Conservation (phyloP, 2,888 invertebrate genomes). For the Stenodera caucasica region DNA sequence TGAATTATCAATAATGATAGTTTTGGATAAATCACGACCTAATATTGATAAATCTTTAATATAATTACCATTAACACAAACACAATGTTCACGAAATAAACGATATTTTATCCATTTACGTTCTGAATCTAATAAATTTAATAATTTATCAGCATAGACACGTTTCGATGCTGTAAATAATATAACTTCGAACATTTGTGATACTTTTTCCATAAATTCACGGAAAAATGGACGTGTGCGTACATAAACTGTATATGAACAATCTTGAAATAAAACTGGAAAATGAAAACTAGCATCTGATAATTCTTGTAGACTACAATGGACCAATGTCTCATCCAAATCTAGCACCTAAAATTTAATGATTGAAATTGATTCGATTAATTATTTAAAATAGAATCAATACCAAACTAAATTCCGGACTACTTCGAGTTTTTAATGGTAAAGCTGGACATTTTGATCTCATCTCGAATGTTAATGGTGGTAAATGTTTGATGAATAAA, state of each 20-base stretch:
- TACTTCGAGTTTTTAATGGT: slow-evolving; percentile 88
- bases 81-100: slow-evolving; percentile 93
- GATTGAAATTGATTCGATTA: too few species aligned
- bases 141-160: slow-evolving; percentile 90
- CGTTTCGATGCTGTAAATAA: slow-evolving; percentile 95
- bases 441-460: slow-evolving; percentile 76
- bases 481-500: slow-evolving; percentile 88
- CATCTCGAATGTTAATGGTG: slow-evolving; percentile 78
- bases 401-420: slow-evolving; percentile 91
- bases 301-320: slow-evolving; percentile 89
- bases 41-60: slow-evolving; percentile 93
- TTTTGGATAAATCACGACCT: slow-evolving; percentile 86
- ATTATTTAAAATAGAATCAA: too few species aligned
- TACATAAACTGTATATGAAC: slow-evolving; percentile 81
- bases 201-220: slow-evolving; percentile 86
- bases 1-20: slow-evolving; percentile 86
- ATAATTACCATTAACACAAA: slow-evolving; percentile 94
- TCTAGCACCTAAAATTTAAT: slow-evolving; percentile 63
- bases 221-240: slow-evolving; percentile 88
- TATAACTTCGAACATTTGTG: slow-evolving; percentile 87
- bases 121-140: slow-evolving; percentile 88
- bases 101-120: slow-evolving; percentile 89
- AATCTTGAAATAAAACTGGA: slow-evolving; percentile 90
- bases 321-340: slow-evolving; percentile 91
- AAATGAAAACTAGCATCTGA: slow-evolving; percentile 93